Conservation (phyloP, 2,888 invertebrate species). For the Acrobasis repandana region DNA sequence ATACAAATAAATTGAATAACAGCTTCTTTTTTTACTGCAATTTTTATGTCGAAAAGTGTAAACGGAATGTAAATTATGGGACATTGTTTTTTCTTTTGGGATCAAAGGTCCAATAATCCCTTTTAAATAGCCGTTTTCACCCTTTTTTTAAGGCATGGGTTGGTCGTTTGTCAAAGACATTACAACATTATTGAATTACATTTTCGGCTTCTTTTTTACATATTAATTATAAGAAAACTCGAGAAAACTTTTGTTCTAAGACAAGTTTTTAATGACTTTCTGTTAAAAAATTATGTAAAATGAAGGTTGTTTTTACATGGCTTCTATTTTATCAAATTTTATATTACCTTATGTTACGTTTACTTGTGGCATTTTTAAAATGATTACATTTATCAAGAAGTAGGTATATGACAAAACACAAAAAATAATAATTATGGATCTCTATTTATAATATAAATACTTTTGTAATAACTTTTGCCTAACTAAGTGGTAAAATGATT, state of each 20-base stretch:
- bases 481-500: no score
- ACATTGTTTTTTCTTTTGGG: constrained; percentile 30
- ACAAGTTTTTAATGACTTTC: background rate
- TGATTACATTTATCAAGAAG: no score
- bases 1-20: background rate
- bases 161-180: constrained; percentile 17
- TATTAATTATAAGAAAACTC: background rate
- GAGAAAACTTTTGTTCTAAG: background rate
- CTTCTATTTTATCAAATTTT: no score
- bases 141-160: background rate
- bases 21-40: background rate
- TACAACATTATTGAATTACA: constrained; percentile 15
- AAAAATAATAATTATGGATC: no score
- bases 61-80: constrained; percentile 33
- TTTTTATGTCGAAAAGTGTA: constrained; percentile 25
- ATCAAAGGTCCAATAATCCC: constrained; percentile 29
- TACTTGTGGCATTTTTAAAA: no score
- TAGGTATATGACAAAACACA: no score
- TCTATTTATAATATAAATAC: no score
- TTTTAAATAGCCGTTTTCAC: constrained; percentile 23
- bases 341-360: no score
- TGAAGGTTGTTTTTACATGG: no score
- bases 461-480: no score
- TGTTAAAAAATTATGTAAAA: no score
- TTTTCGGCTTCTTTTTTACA: background rate